Evolutionary conservation across 1,140 invertebrate genomes (phyloP).

Genomic region (Phymastichus coffea): DNA sequence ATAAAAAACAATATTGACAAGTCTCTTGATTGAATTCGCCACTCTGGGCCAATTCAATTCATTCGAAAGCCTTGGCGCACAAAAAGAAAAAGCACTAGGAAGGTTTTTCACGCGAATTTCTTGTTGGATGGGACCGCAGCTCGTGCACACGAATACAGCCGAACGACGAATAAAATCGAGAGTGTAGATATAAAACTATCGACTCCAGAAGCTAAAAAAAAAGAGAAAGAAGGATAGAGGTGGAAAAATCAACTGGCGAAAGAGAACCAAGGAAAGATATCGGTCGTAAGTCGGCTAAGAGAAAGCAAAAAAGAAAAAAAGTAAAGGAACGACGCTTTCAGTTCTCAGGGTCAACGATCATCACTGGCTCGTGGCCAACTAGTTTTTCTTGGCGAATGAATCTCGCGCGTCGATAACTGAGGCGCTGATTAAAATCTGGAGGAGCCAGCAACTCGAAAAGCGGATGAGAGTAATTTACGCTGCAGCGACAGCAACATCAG

Average conservation of each 20-base stretch:
- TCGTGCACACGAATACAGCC: too few species aligned
- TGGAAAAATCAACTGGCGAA: not conserved
- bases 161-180: constrained; percentile 12
- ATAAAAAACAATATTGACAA: too few species aligned
- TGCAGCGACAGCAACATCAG: not conserved
- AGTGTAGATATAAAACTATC: constrained; percentile 8
- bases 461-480: not conserved
- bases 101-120: too few species aligned
- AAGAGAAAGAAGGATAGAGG: not conserved
- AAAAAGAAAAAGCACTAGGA: too few species aligned
- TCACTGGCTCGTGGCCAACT: constrained; percentile 3
- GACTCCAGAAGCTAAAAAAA: not conserved
- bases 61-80: too few species aligned
- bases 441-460: not conserved
- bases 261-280: not conserved
- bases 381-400: not conserved
- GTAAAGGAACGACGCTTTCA: too few species aligned
- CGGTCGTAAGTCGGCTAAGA: not conserved
- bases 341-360: constrained; percentile 22
- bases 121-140: too few species aligned
- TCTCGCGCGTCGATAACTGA: not conserved
- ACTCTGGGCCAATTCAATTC: too few species aligned
- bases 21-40: too few species aligned
- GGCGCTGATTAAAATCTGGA: constrained; percentile 10
- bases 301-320: too few species aligned